Percentiles rank a stretch among this genome's conserved stretches.
These are phyloP conservation scores for Bujurquina vittata DNA, from an alignment of 2,113 vertebrate species.

Conservation along the genomic window DNA sequence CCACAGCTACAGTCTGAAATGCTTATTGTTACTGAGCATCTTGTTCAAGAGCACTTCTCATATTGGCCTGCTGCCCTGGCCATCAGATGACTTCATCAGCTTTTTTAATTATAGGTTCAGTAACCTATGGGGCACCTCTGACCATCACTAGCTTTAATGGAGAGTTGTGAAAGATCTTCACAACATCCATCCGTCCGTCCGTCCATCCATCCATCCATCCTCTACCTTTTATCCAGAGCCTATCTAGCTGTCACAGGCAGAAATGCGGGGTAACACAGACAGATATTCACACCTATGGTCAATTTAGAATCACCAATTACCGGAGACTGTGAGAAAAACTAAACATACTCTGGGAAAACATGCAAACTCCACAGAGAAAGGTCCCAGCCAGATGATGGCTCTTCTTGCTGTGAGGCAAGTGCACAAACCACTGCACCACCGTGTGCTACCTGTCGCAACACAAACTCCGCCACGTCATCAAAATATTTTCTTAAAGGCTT, in stretches of 20 bases:
- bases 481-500: not conserved
- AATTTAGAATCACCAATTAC: not conserved
- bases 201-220: not conserved
- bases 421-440: not conserved
- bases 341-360: not conserved
- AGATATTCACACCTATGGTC: not conserved
- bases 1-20: not conserved
- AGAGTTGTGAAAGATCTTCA: too few relatives aligned
- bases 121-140: too few relatives aligned
- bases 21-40: not conserved
- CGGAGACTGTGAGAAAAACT: too few relatives aligned
- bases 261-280: not conserved
- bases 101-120: too few relatives aligned
- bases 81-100: too few relatives aligned
- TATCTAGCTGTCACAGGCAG: not conserved
- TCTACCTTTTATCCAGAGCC: not conserved
- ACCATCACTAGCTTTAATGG: too few relatives aligned
- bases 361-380: not conserved
- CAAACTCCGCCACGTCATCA: not conserved
- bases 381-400: too few relatives aligned
- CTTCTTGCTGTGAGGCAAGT: too few relatives aligned
- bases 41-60: too few relatives aligned
- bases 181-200: not conserved
- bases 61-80: too few relatives aligned
- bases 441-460: not conserved